A percentile compares a stretch with the other conserved stretches of the same genome.
Conservation (phyloP, 2,113 vertebrate species). For the Erythrocercus mccallii region DNA sequence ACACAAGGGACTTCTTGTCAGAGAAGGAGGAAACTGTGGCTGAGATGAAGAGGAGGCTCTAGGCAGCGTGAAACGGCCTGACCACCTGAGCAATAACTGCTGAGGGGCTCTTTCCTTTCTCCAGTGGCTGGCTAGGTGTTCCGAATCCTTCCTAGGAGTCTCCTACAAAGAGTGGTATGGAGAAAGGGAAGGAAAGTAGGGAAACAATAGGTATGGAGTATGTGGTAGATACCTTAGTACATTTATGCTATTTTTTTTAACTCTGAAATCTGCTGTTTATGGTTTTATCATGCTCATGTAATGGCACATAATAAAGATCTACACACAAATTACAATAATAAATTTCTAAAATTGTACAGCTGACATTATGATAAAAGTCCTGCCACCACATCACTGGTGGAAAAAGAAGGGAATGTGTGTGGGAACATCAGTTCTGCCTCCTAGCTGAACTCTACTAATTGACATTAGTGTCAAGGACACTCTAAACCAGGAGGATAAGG, state of each 20-base stretch:
- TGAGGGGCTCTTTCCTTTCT: neutral
- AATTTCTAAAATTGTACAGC: neutral
- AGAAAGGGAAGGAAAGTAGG: neutral
- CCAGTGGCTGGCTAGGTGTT: neutral
- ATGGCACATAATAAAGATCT: neutral
- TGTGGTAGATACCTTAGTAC: neutral
- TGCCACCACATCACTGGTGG: neutral
- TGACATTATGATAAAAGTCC: neutral
- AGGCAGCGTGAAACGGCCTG: neutral
- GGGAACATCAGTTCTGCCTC: neutral
- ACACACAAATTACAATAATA: neutral
- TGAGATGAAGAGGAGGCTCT: neutral
- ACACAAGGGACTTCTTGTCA: neutral
- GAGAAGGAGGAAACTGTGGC: neutral
- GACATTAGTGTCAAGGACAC: neutral
- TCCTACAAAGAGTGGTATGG: neutral
- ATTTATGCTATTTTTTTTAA: neutral
- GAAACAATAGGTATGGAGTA: fast-evolving
- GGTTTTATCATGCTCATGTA: neutral
- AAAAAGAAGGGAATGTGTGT: neutral
- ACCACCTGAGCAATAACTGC: neutral
- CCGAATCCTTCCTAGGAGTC: neutral
- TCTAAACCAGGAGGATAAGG: neutral
- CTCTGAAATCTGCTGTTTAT: neutral
- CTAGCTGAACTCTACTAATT: neutral